A percentile compares a stretch with the other conserved stretches of the same genome.
Conservation (phyloP, 92 coral and sea anemone species). For the Paragorgia papillata region DNA sequence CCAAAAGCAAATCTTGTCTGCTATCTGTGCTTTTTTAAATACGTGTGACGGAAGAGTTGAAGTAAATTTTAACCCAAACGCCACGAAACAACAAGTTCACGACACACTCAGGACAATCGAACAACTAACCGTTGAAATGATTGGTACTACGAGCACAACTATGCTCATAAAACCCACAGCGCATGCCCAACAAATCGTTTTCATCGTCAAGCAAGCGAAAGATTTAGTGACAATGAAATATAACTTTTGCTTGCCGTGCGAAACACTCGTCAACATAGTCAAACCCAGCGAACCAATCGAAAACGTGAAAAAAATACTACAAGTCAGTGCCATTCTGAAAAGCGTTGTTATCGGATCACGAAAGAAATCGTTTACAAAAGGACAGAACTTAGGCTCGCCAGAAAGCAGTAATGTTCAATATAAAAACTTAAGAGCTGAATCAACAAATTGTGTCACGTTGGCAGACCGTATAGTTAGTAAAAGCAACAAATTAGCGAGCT, state of each 20-base stretch:
- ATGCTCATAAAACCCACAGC: not conserved
- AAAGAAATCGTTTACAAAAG: too few relatives aligned
- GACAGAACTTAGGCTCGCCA: too few relatives aligned
- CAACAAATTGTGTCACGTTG: not conserved
- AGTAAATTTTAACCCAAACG: too few relatives aligned
- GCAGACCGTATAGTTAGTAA: slow-evolving; percentile 19
- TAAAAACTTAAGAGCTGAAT: too few relatives aligned
- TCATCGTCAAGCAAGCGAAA: not conserved
- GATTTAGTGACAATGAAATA: slow-evolving; percentile 9
- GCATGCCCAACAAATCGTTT: not conserved
- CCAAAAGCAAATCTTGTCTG: too few relatives aligned
- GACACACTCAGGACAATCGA: slow-evolving; percentile 8
- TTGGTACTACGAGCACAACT: not conserved
- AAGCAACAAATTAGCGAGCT: slow-evolving; percentile 27
- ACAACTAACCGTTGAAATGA: not conserved
- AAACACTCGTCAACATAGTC: slow-evolving; percentile 28
- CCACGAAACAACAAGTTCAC: too few relatives aligned
- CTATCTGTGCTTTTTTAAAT: too few relatives aligned
- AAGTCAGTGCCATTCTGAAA: not conserved
- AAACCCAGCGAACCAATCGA: slow-evolving; percentile 3
- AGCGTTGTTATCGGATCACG: too few relatives aligned
- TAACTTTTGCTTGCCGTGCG: slow-evolving; percentile 41
- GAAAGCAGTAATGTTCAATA: too few relatives aligned
- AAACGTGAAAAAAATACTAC: slow-evolving; percentile 18
- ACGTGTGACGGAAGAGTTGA: too few relatives aligned